Evolutionary conservation across 2,113 vertebrate species (phyloP), one percentile per base, ranked within the genome.

Genomic region (Eleginops maclovinus): DNA sequence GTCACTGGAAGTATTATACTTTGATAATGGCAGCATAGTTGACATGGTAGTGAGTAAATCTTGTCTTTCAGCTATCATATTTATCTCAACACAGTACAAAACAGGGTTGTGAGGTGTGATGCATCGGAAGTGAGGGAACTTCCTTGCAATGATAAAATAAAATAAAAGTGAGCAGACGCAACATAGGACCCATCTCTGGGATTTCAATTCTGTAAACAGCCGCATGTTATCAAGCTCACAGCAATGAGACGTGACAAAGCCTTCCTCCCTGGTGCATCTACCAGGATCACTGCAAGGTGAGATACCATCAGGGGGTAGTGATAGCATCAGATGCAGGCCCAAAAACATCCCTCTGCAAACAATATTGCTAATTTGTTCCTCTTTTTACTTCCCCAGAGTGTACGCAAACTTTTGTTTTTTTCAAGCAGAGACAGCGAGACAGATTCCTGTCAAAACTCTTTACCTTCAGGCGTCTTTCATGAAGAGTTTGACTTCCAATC

Each of bases 171-270:
- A 44, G 66, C 24, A 17, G 54, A 67, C n/a, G 31, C 7, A 53
- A 63, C 47, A 54, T 28, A 53, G 31, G 24, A 41, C 51, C 19
- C 31, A n/a, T 56, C 49, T 9, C 53, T 24, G 71, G 15, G 70
- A 36, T 31, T 72, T 21, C 26, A 41, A 11, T 24, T 41, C 41
- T 72, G 58, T 86, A 84, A 86, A 87, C 79, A 74, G 60, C 72
- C 72, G 70, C 51, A 46, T 68, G 82, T 82, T 89, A 87, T 92
- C 87, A 72, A 66, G 69, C 28, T 85, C 16, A 71, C 46, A 36
- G 83, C 91, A 89, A 88, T 83, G 88, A 91, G 93, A 92, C 84
- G 77, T 89, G 91, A 93, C 88, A 73, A 51, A 85, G 62, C 47
- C 79, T 77, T 51, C n/a, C 68, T 78, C 74, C 62, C 71, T 36